phyloP scores from a whole-genome alignment of 1,140 invertebrate species.

The Oscheius sp. region DNA sequence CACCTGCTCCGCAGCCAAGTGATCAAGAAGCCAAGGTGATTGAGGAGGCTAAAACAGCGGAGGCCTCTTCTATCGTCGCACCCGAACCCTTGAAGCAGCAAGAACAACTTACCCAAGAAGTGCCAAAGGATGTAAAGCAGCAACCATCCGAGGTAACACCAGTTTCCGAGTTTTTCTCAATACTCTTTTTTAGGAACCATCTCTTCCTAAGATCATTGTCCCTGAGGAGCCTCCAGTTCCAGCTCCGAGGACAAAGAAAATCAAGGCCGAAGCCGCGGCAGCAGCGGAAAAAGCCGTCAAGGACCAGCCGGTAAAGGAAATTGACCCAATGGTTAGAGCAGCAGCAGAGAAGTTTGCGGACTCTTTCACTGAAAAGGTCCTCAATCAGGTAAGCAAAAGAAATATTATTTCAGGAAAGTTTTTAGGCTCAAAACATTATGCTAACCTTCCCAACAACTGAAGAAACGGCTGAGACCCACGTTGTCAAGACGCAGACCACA shows the following conservation, averaged over 20 bases:
- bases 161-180: not conserved
- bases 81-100: too few species aligned
- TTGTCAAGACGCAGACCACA: not conserved
- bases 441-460: not conserved
- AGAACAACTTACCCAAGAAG: not conserved
- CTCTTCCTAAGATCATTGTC: not conserved
- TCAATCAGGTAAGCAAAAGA: not conserved
- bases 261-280: slow-evolving; percentile 1
- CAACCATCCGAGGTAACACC: too few species aligned
- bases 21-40: too few species aligned
- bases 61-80: too few species aligned
- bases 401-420: not conserved
- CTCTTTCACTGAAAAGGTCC: not conserved
- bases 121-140: not conserved
- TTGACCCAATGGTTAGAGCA: not conserved
- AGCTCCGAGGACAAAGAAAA: slow-evolving; percentile 5
- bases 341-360: not conserved
- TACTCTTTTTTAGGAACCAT: not conserved
- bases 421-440: not conserved
- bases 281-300: not conserved
- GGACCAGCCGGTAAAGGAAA: not conserved
- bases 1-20: too few species aligned
- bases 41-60: too few species aligned
- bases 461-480: not conserved
- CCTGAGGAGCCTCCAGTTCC: not conserved